Conservation (phyloP, 2,888 invertebrate genomes). For the Drosophila monieri region DNA sequence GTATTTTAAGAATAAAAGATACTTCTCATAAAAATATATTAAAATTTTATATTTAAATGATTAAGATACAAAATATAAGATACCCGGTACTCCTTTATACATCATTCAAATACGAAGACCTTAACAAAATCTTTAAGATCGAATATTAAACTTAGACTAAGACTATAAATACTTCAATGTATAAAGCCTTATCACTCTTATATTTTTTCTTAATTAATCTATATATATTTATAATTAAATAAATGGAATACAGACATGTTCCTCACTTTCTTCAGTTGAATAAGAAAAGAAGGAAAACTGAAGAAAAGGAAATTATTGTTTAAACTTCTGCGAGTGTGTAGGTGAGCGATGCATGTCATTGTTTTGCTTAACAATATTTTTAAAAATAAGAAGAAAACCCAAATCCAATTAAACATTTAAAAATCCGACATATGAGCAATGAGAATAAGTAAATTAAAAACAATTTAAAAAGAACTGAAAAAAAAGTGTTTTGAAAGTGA, state of each 20-base stretch:
- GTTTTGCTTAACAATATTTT: slow-evolving; percentile 20
- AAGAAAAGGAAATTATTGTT: slow-evolving; percentile 1
- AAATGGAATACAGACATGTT: not conserved
- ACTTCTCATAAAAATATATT: too few species aligned
- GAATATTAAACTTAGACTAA: too few species aligned
- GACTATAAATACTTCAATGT: too few species aligned
- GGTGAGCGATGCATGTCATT: slow-evolving; percentile 26
- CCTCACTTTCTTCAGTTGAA: not conserved
- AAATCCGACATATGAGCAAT: slow-evolving; percentile 16
- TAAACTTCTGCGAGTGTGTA: slow-evolving; percentile 12
- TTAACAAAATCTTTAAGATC: too few species aligned
- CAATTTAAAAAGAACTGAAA: not conserved
- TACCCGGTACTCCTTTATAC: too few species aligned
- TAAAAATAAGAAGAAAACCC: slow-evolving; percentile 4
- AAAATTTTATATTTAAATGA: too few species aligned
- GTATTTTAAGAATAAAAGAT: too few species aligned
- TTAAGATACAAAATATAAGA: too few species aligned
- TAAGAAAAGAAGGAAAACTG: not conserved
- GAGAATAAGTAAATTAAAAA: not conserved
- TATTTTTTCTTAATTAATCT: too few species aligned
- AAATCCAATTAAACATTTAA: not conserved
- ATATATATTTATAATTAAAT: not conserved
- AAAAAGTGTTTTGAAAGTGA: not conserved
- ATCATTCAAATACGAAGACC: too few species aligned
- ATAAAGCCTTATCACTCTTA: too few species aligned